phyloP scores from a whole-genome alignment of 2,113 vertebrate species.

The Scytalopus superciliaris region DNA sequence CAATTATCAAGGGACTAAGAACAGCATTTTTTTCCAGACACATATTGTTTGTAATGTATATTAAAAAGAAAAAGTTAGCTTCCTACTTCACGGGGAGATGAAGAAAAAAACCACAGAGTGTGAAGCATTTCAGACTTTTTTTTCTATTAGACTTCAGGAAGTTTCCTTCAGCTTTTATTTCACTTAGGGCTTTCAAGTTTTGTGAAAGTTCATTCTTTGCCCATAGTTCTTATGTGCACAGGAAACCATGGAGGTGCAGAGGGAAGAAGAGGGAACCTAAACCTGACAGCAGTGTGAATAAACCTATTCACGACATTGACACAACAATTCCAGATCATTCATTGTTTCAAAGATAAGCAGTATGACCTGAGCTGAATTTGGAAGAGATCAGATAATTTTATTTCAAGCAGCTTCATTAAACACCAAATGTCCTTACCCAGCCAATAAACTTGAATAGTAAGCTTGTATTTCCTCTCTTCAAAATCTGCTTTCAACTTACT shows the following conservation, averaged over 20 bases:
- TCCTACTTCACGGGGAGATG: background rate
- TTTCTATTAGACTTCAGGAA: background rate
- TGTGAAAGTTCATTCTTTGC: background rate
- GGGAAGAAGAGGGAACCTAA: background rate
- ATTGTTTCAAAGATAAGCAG: background rate
- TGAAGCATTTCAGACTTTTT: background rate
- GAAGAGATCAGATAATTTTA: background rate
- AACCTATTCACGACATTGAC: background rate
- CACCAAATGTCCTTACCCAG: background rate
- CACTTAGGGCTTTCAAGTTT: background rate
- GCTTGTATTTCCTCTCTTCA: background rate
- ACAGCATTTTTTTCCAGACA: accelerated
- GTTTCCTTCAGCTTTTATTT: background rate
- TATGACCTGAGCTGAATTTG: background rate
- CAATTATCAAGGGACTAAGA: background rate
- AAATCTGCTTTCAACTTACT: background rate
- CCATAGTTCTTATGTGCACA: background rate
- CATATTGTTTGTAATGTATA: background rate
- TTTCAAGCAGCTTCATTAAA: background rate
- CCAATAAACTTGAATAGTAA: background rate
- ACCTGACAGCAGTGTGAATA: background rate
- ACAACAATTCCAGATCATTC: background rate
- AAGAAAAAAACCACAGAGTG: background rate
- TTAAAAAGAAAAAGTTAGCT: background rate
- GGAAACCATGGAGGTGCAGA: accelerated